phyloP scores from a whole-genome alignment of 2,797 vertebrate species.

The Myotis myotis region DNA sequence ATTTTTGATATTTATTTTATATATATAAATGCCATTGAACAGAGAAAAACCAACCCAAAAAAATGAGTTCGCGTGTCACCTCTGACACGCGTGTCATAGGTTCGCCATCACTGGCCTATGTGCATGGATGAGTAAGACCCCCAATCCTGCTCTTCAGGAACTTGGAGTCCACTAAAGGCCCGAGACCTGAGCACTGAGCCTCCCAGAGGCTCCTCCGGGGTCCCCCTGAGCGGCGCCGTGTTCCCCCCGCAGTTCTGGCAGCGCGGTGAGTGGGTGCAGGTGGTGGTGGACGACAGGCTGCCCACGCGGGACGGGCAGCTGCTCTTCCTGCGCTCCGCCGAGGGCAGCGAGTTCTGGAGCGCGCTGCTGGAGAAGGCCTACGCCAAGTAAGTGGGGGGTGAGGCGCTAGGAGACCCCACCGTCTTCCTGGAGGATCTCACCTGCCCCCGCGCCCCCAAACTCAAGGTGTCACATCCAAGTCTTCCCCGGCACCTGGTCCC shows the following conservation, averaged over 20 bases:
- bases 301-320: conserved; percentile 88
- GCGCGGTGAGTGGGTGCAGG: conserved; percentile 92
- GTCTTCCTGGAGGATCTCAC: background rate
- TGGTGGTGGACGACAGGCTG: conserved; percentile 90
- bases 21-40: too few relatives aligned
- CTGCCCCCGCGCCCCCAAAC: background rate
- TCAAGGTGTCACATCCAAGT: accelerated
- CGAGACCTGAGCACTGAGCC: background rate
- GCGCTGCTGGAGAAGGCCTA: conserved; percentile 86
- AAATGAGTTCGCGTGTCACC: too few relatives aligned
- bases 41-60: too few relatives aligned
- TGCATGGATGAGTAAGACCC: accelerated
- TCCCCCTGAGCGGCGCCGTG: background rate
- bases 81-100: too few relatives aligned
- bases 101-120: accelerated
- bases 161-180: background rate
- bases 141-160: background rate
- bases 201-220: background rate
- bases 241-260: conserved; percentile 91
- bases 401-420: accelerated
- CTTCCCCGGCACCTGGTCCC: background rate
- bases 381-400: conserved; percentile 78
- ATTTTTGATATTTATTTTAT: too few relatives aligned
- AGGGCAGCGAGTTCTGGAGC: conserved; percentile 84
- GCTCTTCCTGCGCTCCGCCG: conserved; percentile 90